Base-by-base conservation (phyloP, 1,140 invertebrate genomes). In the Drosophila nikananu region DNA sequence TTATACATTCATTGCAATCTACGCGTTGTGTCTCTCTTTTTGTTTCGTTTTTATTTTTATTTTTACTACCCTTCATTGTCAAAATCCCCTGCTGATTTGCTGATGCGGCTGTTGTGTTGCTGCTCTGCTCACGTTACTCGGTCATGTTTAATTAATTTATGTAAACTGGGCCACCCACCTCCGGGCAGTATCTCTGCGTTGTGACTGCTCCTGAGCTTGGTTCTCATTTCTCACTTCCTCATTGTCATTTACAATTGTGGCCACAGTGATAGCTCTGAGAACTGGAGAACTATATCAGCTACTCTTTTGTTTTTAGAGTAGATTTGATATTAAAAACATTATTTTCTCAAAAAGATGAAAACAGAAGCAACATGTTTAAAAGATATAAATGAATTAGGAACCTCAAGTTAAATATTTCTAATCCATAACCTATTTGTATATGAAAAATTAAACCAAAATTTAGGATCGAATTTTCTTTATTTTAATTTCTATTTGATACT, bases 61-160 rank as follows among this genome's bases (percentile, higher is more conserved):
- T 62, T 62, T 32, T 66, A 27, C 25, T 48, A 55, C 35, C 63
- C 42, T 21, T 48, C 48, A 59, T 77, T 52, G 42, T 51, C 27
- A 35, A 57, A 41, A 60, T 73, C 55, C 54, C 70, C 67, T 49
- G 67, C 70, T 72, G 70, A 59, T 58, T 46, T 54, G 39, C 46
- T 57, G 51, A 46, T 68, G 63, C 41, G 57, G 27, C 54, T 32
- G 39, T 52, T 44, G 60, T 61, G 62, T 42, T 61, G 32, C 55
- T 61, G 39, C 60, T 51, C 30, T 9, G 66, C 86, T 89, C 84
- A 89, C 84, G 86, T 89, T 89, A 78, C 81, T 78, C 66, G 84
- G 46, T 71, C 81, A 84, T 70, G 78, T 79, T 90, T 89, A 89
- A 90, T 86, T 89, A 90, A 90, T 89, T 89, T 86, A 89, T 86